These are phyloP conservation scores for Ditylenchus weischeri DNA, from an alignment of 2,888 invertebrate species.

Conservation along the genomic window DNA sequence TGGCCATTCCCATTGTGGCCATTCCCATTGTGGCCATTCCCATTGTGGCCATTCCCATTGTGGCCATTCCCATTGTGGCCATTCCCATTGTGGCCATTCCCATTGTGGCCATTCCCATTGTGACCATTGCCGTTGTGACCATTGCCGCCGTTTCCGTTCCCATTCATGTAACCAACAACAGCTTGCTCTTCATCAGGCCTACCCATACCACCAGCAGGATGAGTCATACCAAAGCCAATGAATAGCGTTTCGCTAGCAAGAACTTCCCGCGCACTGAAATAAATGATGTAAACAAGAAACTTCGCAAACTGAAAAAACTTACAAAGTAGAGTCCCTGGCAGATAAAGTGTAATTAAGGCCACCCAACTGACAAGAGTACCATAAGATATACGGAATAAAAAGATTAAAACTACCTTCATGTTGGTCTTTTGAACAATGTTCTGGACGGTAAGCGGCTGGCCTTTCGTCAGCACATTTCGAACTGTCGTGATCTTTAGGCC, in stretches of 20 bases:
- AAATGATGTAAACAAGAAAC: not conserved
- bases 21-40: not conserved
- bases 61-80: too few species aligned
- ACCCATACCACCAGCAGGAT: slow-evolving; percentile 27
- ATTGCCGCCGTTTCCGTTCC: slow-evolving; percentile 19
- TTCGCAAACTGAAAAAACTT: not conserved
- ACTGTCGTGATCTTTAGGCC: slow-evolving; percentile 38
- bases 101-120: slow-evolving; percentile 4
- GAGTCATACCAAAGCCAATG: slow-evolving; percentile 27
- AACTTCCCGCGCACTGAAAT: slow-evolving; percentile 13
- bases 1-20: not conserved
- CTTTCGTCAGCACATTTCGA: slow-evolving; percentile 18
- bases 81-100: not conserved
- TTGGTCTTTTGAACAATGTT: slow-evolving; percentile 45
- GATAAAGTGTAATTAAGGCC: slow-evolving; percentile 39
- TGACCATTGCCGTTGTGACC: slow-evolving; percentile 5
- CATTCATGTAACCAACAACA: slow-evolving; percentile 11
- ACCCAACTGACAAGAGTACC: slow-evolving; percentile 37
- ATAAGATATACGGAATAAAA: slow-evolving; percentile 6
- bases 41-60: slow-evolving; percentile 3
- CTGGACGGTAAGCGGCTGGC: slow-evolving; percentile 32
- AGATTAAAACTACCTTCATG: slow-evolving; percentile 9
- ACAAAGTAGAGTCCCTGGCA: not conserved
- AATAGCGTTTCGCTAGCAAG: slow-evolving; percentile 21
- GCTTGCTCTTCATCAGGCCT: slow-evolving; percentile 6